Conservation (phyloP, 1,140 invertebrate genomes). For the Drosophila bifasciata region DNA sequence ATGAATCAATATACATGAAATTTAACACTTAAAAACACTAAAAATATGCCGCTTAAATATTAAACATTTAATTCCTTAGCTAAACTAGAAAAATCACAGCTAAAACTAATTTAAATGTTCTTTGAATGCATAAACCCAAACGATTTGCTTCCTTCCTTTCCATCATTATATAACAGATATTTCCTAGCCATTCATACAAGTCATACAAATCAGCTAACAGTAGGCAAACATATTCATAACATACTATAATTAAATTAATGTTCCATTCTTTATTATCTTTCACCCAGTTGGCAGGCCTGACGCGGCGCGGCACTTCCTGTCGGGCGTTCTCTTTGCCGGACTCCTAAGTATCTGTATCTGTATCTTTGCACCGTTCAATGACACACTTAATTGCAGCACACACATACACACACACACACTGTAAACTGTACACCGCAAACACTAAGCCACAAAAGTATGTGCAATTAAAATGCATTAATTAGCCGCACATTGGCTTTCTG, state of each 20-base stretch:
- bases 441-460: constrained; percentile 14
- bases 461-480: constrained; percentile 78
- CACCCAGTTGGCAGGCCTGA: constrained; percentile 28
- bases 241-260: constrained; percentile 34
- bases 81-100: too few species aligned
- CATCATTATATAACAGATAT: constrained; percentile 18
- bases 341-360: too few species aligned
- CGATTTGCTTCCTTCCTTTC: too few species aligned
- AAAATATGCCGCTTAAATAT: too few species aligned
- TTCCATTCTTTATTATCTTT: constrained; percentile 26
- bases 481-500: constrained; percentile 63
- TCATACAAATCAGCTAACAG: constrained; percentile 18
- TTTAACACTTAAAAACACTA: too few species aligned
- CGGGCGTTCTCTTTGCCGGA: constrained; percentile 32
- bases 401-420: constrained; percentile 27
- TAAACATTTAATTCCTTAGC: too few species aligned
- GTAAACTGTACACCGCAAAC: too few species aligned
- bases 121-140: too few species aligned
- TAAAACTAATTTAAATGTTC: too few species aligned
- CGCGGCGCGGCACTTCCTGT: constrained; percentile 53
- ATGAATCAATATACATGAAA: too few species aligned
- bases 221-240: constrained; percentile 33
- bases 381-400: constrained; percentile 72
- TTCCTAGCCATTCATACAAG: not conserved
- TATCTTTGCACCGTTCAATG: constrained; percentile 68